Percentiles rank a stretch among this genome's conserved stretches.
These are phyloP conservation scores for Lycorma delicatula DNA, from an alignment of 1,140 invertebrate genomes.

Conservation along the genomic window DNA sequence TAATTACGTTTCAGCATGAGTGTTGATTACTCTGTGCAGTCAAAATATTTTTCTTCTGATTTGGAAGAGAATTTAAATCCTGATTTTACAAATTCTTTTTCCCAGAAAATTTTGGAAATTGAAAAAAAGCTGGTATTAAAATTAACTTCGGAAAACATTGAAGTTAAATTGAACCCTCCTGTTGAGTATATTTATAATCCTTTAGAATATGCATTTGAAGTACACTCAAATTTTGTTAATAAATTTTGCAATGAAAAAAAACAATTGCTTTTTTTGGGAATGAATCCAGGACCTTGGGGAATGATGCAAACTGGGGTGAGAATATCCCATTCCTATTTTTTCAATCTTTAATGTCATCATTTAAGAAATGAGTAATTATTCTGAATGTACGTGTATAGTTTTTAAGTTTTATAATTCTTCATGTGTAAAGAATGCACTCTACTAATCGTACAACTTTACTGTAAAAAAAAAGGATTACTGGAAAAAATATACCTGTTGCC, in stretches of 20 bases:
- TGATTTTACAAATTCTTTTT: constrained; percentile 12
- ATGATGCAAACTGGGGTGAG: constrained; percentile 88
- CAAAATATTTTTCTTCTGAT: too few relatives aligned
- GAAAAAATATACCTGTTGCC: too few relatives aligned
- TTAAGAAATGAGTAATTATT: too few relatives aligned
- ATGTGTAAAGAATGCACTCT: too few relatives aligned
- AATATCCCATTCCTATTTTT: constrained; percentile 23
- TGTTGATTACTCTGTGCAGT: too few relatives aligned
- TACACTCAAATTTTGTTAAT: constrained; percentile 59
- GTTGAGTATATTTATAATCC: constrained; percentile 73
- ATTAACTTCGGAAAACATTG: constrained; percentile 22
- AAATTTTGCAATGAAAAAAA: constrained; percentile 58
- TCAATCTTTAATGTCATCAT: too few relatives aligned
- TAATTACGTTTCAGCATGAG: too few relatives aligned
- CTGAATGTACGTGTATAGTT: too few relatives aligned
- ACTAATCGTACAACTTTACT: too few relatives aligned
- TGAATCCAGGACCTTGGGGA: constrained; percentile 91
- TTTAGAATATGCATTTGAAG: constrained; percentile 65
- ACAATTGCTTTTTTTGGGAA: constrained; percentile 74
- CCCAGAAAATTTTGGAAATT: constrained; percentile 34
- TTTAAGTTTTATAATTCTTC: too few relatives aligned
- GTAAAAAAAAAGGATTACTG: too few relatives aligned
- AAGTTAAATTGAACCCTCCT: constrained; percentile 40
- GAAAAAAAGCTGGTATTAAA: constrained; percentile 34
- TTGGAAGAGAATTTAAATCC: too few relatives aligned